Percentiles rank a stretch among this genome's conserved stretches.
phyloP scores from a whole-genome alignment of 1,140 invertebrate genomes.

The Coenobita brevimanus region DNA sequence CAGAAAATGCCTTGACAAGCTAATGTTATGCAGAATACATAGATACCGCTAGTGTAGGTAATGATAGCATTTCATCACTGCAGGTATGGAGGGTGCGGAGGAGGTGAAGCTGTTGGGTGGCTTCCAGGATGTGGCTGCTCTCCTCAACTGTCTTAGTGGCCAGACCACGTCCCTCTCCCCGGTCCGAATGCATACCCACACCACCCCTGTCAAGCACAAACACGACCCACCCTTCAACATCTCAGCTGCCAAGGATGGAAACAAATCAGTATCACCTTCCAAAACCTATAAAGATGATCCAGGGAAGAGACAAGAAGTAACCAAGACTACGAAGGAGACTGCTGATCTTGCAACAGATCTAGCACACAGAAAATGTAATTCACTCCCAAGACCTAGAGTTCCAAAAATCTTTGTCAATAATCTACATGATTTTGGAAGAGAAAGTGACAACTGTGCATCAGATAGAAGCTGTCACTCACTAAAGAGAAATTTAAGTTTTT shows the following conservation, averaged over 20 bases:
- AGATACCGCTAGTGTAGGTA: neutral
- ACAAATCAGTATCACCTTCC: neutral
- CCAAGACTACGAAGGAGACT: neutral
- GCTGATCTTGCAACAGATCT: neutral
- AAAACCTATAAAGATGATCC: neutral
- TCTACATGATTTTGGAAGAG: slow-evolving; percentile 1
- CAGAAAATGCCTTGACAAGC: no score
- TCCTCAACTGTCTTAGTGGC: slow-evolving; percentile 29
- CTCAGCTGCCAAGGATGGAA: neutral
- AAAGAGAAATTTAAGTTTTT: neutral
- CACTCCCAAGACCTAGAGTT: slow-evolving; percentile 16
- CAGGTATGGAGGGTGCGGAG: slow-evolving; percentile 23
- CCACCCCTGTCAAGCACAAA: neutral
- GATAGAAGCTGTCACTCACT: slow-evolving; percentile 13
- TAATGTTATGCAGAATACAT: neutral
- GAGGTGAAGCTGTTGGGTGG: slow-evolving; percentile 22
- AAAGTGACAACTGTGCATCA: neutral
- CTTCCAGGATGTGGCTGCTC: slow-evolving; percentile 28
- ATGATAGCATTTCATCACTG: neutral
- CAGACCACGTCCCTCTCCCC: neutral
- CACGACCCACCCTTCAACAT: neutral
- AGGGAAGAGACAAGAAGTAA: neutral
- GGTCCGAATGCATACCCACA: neutral
- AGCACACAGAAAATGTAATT: slow-evolving; percentile 28
- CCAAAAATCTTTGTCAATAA: slow-evolving; percentile 42